Base-by-base conservation (phyloP, 2,113 vertebrate genomes). In the Dinomys branickii region DNA sequence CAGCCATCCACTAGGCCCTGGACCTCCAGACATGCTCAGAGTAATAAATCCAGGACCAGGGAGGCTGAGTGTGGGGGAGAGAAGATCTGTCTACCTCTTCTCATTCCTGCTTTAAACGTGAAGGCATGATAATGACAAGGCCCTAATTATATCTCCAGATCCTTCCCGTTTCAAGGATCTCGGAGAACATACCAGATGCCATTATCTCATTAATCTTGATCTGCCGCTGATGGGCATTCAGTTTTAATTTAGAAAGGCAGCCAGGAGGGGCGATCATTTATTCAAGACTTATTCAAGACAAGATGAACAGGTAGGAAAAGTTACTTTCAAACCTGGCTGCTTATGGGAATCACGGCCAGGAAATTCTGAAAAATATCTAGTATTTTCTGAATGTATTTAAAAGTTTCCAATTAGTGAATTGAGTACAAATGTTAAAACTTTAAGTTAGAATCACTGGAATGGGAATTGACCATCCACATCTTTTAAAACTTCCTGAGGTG, bases 221-320 rank as follows among this genome's bases (percentile, higher is more conserved):
- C 91, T 75, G 38, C 58, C 38, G 56, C 69, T 75, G 89, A 87
- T 33, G n/a, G 87, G 17, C 30, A 38, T 17, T 94, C n/a, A 24
- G 56, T 65, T 95, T 95, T 93, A 75, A 87, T 94, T 95, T 80
- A 50, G 58, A 73, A 92, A 88, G 56, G 47, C 73, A 75, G 50
- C 30, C 50, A 10, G 59, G 63, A 63, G 35, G 44, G 6, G 58
- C 59, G 26, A 75, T 67, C 69, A 61, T 52, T 61, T 87, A 71
- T 38, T 59, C 20, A 80, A 82, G 58, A 77, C 52, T 5, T 16
- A 93, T 20, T 38, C n/a, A 19, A 5, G 56, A 85, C 65, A 71
- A 94, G 75, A 71, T 58, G 73, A 52, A 8, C 78, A 58, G 90
- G 22, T 13, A 75, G 96, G 82, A 50, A 83, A 65, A 56, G 47